Percentiles rank a stretch among this genome's conserved stretches.
Conservation (phyloP, 2,113 vertebrate species). For the human region GRCh38 chr9:137723501-137724000, state of each 20-base stretch:
- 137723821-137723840: neutral
- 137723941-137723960: neutral
- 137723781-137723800: neutral
- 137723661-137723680: neutral
- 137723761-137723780: neutral
- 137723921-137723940: too few species aligned
- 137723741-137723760: neutral
- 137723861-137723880: neutral
- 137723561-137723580: neutral
- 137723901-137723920: neutral
- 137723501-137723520: neutral
- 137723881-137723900: neutral
- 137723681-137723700: neutral
- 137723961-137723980: neutral
- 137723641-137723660: neutral
- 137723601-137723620: neutral
- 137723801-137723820: neutral
- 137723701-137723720: neutral
- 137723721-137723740: neutral
- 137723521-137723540: neutral
- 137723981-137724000: neutral
- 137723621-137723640: neutral
- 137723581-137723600: neutral
- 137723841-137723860: fast-evolving
- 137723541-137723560: neutral